Conservation (phyloP, 2,888 invertebrate genomes). For the Phengaris arion region DNA sequence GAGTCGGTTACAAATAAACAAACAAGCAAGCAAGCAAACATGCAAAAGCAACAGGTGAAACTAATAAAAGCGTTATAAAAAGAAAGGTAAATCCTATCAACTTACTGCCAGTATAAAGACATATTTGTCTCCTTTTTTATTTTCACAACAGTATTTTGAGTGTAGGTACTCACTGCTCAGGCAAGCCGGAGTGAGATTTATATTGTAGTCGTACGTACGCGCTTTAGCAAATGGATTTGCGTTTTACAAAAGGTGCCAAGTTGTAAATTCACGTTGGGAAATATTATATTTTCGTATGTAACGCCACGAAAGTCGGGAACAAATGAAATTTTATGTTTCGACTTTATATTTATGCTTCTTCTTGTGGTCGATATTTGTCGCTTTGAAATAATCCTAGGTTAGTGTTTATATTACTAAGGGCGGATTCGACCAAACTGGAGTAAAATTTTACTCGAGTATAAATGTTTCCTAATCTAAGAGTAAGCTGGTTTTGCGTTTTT, state of each 20-base stretch:
- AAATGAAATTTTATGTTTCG: constrained; percentile 18
- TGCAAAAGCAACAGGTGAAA: too few relatives aligned
- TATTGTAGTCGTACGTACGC: constrained; percentile 29
- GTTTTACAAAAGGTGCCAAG: constrained; percentile 27
- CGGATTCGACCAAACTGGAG: too few relatives aligned
- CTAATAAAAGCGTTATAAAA: too few relatives aligned
- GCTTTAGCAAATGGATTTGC: constrained; percentile 31
- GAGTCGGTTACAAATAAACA: too few relatives aligned
- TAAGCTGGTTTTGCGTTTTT: too few relatives aligned
- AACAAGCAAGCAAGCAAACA: too few relatives aligned
- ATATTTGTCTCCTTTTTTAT: constrained; percentile 58
- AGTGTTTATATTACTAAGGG: not conserved
- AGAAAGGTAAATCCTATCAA: constrained; percentile 75
- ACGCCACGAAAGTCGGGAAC: constrained; percentile 6
- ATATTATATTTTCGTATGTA: constrained; percentile 25
- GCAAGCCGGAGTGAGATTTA: constrained; percentile 42
- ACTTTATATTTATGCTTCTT: constrained; percentile 1
- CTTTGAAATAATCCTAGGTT: not conserved
- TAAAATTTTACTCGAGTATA: too few relatives aligned
- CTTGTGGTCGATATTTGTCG: not conserved
- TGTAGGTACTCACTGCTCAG: constrained; percentile 41
- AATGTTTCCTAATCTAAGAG: too few relatives aligned
- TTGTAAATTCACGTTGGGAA: constrained; percentile 21
- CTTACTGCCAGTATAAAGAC: constrained; percentile 67
- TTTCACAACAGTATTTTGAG: constrained; percentile 61